These are phyloP conservation scores for Glandiceps talaboti DNA, from an alignment of 53 echinoderm and acorn worm genomes.

Conservation along the genomic window DNA sequence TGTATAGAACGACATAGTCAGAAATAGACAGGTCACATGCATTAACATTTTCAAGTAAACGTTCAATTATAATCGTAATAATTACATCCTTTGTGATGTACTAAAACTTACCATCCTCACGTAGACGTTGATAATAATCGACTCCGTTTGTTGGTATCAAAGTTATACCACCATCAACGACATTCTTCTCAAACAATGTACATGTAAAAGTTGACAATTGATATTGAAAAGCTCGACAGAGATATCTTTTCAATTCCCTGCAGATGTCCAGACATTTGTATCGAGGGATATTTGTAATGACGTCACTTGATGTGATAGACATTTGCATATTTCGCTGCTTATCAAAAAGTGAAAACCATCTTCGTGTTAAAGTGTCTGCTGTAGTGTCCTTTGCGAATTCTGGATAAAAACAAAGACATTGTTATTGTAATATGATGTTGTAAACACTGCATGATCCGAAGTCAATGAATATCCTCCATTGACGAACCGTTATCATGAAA, in stretches of 20 bases:
- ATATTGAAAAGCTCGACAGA: background rate
- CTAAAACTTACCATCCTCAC: no score
- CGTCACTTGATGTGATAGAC: background rate
- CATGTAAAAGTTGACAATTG: background rate
- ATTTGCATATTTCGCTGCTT: background rate
- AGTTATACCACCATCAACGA: background rate
- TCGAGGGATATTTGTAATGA: background rate
- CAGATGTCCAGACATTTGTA: background rate
- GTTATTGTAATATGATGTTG: no score
- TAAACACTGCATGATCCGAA: no score
- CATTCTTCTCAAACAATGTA: background rate
- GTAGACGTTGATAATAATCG: background rate
- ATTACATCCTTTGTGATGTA: no score
- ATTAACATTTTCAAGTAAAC: no score
- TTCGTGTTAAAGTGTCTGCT: background rate
- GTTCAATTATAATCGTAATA: no score
- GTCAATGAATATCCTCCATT: no score
- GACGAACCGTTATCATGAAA: no score
- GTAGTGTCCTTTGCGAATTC: background rate
- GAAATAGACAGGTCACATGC: no score
- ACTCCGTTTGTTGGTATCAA: background rate
- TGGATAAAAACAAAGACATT: no score
- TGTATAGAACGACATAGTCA: no score
- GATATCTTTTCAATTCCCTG: background rate
- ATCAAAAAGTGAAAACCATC: background rate